These are phyloP conservation scores for Podiceps cristatus DNA, from an alignment of 2,113 vertebrate genomes.

Conservation along the genomic window DNA sequence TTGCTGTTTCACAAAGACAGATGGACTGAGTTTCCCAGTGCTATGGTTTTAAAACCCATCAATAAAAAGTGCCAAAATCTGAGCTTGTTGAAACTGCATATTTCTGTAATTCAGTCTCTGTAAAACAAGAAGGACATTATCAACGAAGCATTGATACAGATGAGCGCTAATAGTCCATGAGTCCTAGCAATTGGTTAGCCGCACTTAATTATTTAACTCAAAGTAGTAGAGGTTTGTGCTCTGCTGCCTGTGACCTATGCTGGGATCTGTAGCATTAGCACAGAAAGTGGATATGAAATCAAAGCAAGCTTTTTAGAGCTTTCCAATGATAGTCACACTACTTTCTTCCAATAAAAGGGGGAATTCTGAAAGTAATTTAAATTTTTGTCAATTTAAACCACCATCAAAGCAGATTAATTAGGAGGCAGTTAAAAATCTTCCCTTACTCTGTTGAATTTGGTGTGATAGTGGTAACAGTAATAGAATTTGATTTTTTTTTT, in stretches of 20 bases:
- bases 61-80: not conserved
- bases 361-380: not conserved
- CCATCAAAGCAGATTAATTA: conserved; percentile 6
- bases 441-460: not conserved
- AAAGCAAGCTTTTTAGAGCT: not conserved
- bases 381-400: not conserved
- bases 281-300: not conserved
- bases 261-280: not conserved
- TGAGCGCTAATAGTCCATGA: not conserved
- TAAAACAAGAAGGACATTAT: not conserved
- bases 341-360: not conserved
- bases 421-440: not conserved
- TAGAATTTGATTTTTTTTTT: not conserved
- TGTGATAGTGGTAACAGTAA: not conserved
- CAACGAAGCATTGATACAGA: rapidly evolving
- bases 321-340: not conserved
- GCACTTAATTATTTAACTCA: not conserved
- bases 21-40: not conserved
- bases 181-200: not conserved
- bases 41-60: not conserved
- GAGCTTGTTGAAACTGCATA: not conserved
- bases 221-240: not conserved
- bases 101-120: not conserved
- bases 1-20: not conserved
- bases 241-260: not conserved